A percentile compares a stretch with the other conserved stretches of the same genome.
Evolutionary conservation across 2,888 invertebrate species (phyloP).

Genomic region (Chymomyza amoena): DNA sequence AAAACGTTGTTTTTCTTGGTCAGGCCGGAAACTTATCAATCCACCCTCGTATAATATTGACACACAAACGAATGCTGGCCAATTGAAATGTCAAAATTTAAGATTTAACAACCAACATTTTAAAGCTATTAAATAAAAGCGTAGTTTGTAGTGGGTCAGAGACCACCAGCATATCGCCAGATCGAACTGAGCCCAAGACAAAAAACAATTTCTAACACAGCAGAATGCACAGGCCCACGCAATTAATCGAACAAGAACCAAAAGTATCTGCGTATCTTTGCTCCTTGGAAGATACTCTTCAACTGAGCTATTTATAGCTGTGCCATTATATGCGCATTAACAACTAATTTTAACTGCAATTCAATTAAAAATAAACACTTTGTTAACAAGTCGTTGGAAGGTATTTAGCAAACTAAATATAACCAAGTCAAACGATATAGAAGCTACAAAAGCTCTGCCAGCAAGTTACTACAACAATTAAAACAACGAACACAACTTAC

Average conservation of each 20-base stretch:
- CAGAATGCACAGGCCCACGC: constrained; percentile 6
- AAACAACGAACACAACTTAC: constrained; percentile 19
- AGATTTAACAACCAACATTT: constrained; percentile 39
- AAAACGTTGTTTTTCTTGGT: too few relatives aligned
- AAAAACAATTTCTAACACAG: too few relatives aligned
- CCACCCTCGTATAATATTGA: too few relatives aligned
- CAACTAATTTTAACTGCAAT: constrained; percentile 33
- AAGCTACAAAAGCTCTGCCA: constrained; percentile 1
- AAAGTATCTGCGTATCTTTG: constrained; percentile 5
- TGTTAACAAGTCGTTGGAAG: constrained; percentile 35
- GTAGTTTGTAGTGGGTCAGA: neutral
- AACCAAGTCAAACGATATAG: constrained; percentile 23
- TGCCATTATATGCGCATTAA: neutral
- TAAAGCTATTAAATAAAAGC: constrained; percentile 47
- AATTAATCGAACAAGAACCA: neutral
- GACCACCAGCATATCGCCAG: constrained; percentile 43
- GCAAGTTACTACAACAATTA: neutral
- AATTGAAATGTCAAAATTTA: constrained; percentile 70
- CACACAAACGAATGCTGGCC: constrained; percentile 48
- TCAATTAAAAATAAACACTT: constrained; percentile 55
- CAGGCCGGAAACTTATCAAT: too few relatives aligned
- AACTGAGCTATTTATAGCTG: neutral
- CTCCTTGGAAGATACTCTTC: neutral
- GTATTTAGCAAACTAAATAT: constrained; percentile 36
- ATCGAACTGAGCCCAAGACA: neutral